phyloP scores from a whole-genome alignment of 2,888 invertebrate species.

The Dolichopus griseipennis region DNA sequence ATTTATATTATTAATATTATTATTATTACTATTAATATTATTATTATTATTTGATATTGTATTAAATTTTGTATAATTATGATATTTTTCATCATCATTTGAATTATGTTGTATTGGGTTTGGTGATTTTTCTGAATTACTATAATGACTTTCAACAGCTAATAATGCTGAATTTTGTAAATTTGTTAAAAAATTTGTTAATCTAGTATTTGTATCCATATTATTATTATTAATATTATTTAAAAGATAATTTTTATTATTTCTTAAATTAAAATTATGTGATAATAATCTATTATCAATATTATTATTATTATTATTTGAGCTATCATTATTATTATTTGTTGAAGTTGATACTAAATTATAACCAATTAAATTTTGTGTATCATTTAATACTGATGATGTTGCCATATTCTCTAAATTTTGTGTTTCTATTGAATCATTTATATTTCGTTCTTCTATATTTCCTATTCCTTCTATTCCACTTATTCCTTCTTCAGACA shows the following conservation, averaged over 20 bases:
- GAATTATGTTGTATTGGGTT: background rate
- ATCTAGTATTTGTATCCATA: background rate
- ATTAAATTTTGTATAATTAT: background rate
- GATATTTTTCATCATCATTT: slow-evolving; percentile 10
- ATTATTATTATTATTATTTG: no score
- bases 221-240: no score
- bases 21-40: no score
- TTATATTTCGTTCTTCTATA: no score
- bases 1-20: no score
- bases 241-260: background rate
- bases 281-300: no score
- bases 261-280: background rate
- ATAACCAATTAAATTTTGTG: slow-evolving; percentile 2
- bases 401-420: background rate
- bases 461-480: no score
- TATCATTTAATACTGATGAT: background rate
- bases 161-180: background rate
- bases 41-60: background rate
- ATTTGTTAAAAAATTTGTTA: background rate
- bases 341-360: background rate
- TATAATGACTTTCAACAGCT: background rate
- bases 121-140: slow-evolving; percentile 1
- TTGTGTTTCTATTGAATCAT: no score
- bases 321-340: background rate
- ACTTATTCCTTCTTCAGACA: background rate